Base-by-base conservation (phyloP, 1,140 invertebrate genomes). In the Galleria mellonella region DNA sequence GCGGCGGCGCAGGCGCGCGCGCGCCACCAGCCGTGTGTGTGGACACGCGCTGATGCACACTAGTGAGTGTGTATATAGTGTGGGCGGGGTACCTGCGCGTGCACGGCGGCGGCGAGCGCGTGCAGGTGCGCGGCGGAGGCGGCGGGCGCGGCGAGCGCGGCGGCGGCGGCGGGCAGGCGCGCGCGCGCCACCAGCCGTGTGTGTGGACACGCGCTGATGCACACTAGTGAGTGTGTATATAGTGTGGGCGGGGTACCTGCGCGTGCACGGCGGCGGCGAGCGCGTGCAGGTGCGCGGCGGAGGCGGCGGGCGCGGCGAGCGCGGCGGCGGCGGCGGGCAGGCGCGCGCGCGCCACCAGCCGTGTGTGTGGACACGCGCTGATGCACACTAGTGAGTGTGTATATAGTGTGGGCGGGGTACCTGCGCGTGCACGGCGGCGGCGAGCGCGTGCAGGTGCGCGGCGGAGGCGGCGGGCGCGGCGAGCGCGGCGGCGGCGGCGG, bases 341-440 rank as follows among this genome's bases (percentile, higher is more conserved):
- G 82, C 78, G 87, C 69, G 51, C 78, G 71, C 45, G 78, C 68
- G 54, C 35, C 47, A 76, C 38, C 53, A 74, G 49, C 5, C 51
- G 56, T 35, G 47, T 61, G 12, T 79, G 63, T 32, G 69, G 51
- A 9, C 61, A 48, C 32, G 64, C 46, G 57, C 72, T 73, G 11
- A 60, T 55, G 52, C 66, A 64, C 43, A 82, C 66, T 17, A 67
- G 64, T 7, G 32, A 31, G 9, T 48, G 55, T 2, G 9, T 48
- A 53, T 2, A 33, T 50, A 4, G 30, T 47, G 43, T 66, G 63
- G 5, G n/a, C 13, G 42, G 84, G 73, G 74, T 61, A 91, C 90
- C 77, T 90, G 85, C 40, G 87, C 83, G 10, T 87, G 70, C 14
- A 91, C 83, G 29, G 91, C 88, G 45, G 82, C 68, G 23, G 89